Conservation (phyloP, 2,797 vertebrate genomes). For the Gymnothorax javanicus region DNA sequence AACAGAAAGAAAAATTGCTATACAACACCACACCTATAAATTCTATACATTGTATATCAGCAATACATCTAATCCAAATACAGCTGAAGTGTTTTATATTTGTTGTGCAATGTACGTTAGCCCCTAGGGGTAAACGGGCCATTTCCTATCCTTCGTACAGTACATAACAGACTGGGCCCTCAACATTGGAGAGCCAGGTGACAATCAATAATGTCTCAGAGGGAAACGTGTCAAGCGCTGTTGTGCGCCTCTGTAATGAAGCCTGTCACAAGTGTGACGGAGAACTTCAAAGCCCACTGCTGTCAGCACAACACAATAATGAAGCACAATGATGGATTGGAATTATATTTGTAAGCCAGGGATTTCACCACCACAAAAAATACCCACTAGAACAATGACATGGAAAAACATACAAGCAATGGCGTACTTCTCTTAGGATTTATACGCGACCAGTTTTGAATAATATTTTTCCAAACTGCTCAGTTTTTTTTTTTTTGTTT, state of each 20-base stretch:
- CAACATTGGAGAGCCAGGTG: slow-evolving; percentile 12
- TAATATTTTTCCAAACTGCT: neutral
- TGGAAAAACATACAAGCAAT: slow-evolving; percentile 16
- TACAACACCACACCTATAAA: neutral
- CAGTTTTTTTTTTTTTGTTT: too few species aligned
- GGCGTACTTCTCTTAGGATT: neutral
- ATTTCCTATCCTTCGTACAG: neutral
- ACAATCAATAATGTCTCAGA: slow-evolving; percentile 18
- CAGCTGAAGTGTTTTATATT: slow-evolving; percentile 1
- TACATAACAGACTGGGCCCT: slow-evolving; percentile 14
- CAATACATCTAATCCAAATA: neutral
- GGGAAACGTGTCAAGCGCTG: neutral
- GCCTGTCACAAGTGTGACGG: neutral
- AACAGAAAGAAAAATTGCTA: neutral
- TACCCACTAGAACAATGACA: neutral
- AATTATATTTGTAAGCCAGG: neutral
- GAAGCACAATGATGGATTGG: slow-evolving; percentile 12
- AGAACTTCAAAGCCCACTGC: slow-evolving; percentile 19
- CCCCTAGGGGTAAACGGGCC: neutral
- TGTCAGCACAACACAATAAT: slow-evolving; percentile 26
- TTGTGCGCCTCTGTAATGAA: neutral
- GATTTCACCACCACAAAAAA: neutral
- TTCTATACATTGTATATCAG: neutral
- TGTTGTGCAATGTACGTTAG: neutral
- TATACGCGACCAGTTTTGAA: neutral